These are phyloP conservation scores for Bombus soroeensis DNA, from an alignment of 1,140 invertebrate species.

Conservation along the genomic window DNA sequence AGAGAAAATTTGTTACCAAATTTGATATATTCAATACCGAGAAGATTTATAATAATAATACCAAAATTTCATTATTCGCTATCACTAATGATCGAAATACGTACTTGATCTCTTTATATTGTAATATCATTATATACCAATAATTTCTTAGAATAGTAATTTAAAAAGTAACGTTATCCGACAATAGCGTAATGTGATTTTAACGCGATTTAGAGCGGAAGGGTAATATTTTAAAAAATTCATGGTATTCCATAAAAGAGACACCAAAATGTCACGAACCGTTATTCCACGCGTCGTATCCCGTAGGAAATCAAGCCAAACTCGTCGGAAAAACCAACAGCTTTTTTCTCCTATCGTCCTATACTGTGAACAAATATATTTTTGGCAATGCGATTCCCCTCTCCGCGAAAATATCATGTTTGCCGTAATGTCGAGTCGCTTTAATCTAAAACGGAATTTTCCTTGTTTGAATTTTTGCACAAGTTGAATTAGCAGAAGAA, in stretches of 20 bases:
- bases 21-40: no score
- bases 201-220: not conserved
- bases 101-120: no score
- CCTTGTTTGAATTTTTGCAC: not conserved
- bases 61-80: no score
- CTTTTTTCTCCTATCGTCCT: not conserved
- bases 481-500: conserved; percentile 17
- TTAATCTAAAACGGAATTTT: not conserved
- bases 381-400: not conserved
- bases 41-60: no score
- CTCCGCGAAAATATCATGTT: not conserved
- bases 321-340: conserved; percentile 34
- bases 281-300: conserved; percentile 9
- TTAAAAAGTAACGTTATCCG: not conserved
- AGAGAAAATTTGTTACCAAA: no score
- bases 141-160: not conserved
- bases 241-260: not conserved
- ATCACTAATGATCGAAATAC: no score
- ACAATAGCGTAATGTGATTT: not conserved
- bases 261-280: conserved; percentile 14
- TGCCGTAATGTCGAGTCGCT: not conserved
- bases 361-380: not conserved
- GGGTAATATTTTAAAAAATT: conserved; percentile 8
- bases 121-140: no score
- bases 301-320: conserved; percentile 43